Evolutionary conservation across 2,797 vertebrate genomes (phyloP).

Genomic region (Clarias platycephalus): DNA sequence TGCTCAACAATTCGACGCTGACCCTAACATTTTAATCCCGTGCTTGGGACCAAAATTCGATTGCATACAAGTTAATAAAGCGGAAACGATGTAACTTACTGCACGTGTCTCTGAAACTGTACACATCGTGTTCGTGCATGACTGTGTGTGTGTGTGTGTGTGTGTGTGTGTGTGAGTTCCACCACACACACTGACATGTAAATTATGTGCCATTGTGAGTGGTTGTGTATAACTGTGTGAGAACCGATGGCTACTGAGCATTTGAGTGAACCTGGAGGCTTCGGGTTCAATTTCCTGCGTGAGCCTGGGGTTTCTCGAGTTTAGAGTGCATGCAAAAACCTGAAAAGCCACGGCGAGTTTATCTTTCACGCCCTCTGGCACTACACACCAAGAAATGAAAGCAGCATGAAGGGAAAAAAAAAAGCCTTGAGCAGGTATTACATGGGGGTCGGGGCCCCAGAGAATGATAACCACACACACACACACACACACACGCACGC

Average conservation of each 20-base stretch:
- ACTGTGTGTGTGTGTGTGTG: neutral
- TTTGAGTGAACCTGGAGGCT: constrained; percentile 44
- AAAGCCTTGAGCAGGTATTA: constrained; percentile 38
- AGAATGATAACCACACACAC: constrained; percentile 34
- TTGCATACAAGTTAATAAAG: too few species aligned
- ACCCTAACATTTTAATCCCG: neutral
- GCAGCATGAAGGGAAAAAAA: constrained; percentile 28
- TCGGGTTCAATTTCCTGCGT: constrained; percentile 60
- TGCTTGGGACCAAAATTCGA: neutral
- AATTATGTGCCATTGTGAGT: neutral
- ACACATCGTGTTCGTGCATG: neutral
- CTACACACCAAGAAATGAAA: constrained; percentile 36
- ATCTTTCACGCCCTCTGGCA: constrained; percentile 23
- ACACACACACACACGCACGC: neutral
- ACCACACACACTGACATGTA: neutral
- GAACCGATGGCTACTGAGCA: constrained; percentile 15
- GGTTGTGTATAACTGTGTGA: constrained; percentile 6
- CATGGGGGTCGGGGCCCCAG: constrained; percentile 39
- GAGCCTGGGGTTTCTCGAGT: constrained; percentile 31
- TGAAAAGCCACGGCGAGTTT: neutral
- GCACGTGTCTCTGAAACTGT: neutral
- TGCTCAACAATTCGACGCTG: neutral
- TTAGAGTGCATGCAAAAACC: constrained; percentile 37
- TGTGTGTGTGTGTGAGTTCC: neutral
- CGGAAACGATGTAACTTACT: neutral